Evolutionary conservation across 2,888 invertebrate species (phyloP), one percentile per base, ranked within the genome.

Genomic region (Ophraella communa): DNA sequence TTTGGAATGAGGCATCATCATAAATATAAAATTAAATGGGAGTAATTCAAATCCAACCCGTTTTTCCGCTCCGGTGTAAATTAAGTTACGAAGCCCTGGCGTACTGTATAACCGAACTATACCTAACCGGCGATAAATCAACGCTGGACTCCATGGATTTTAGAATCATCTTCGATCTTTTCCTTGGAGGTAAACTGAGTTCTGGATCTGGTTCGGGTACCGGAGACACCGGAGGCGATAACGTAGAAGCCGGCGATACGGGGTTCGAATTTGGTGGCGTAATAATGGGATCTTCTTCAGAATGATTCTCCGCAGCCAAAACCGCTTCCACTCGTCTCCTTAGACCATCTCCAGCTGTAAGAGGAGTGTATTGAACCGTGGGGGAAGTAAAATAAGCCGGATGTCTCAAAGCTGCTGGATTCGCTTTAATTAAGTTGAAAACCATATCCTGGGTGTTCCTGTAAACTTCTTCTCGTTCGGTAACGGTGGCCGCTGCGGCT

Each of bases 61-160:
- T 5, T 17, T 39, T 39, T 39, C 7, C 17, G 14, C 14, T 14
- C 35, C n/a, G 14, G 14, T 14, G 7, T 39, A 39, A n/a, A 23
- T 23, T 47, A 65, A 62, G 65, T 79, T 88, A 83, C 80, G 86
- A 84, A 76, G 92, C 89, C 71, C 90, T 88, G 17, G 94, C 95
- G 79, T 93, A 95, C 73, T 93, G 93, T 79, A 94, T 95, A 53
- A 95, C 95, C 2, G 94, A 93, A 78, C 85, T 90, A 79, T 82
- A 81, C 53, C 83, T 76, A 64, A 82, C 82, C 21, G 81, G 80
- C 14, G 80, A 78, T 79, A 77, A 65, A 62, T 78, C 78, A 51
- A 76, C 71, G 18, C 69, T 73, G 11, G 68, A 66, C 71, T 87
- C 86, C 89, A 85, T 89, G 75, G 84, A 89, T 82, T 88, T 89